phyloP scores from a whole-genome alignment of 2,113 vertebrate species.

The Heterotis niloticus region DNA sequence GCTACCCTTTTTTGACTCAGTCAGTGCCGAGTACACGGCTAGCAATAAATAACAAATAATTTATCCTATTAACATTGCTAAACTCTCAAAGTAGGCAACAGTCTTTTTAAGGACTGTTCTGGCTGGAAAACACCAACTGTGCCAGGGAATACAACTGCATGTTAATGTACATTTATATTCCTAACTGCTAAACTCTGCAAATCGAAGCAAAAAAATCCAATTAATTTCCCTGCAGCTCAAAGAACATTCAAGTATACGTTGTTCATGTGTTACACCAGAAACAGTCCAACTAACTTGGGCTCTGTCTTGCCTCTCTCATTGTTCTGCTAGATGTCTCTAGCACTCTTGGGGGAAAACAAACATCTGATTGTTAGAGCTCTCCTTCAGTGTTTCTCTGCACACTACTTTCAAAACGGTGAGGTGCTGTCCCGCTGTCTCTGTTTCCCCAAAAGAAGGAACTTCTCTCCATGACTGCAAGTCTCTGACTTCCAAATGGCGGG shows the following conservation, averaged over 20 bases:
- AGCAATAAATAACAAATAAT: too few relatives aligned
- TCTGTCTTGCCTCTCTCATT: conserved; percentile 46
- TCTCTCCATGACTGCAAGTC: neutral
- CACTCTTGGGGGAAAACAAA: conserved; percentile 45
- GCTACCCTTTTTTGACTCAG: too few relatives aligned
- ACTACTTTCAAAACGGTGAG: conserved; percentile 21
- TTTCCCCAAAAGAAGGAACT: neutral
- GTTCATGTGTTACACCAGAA: conserved; percentile 46
- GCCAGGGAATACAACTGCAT: neutral
- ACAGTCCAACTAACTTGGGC: conserved; percentile 59
- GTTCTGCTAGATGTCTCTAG: conserved; percentile 46
- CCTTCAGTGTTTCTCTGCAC: conserved; percentile 36
- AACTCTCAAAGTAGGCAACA: too few relatives aligned
- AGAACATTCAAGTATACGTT: conserved; percentile 60
- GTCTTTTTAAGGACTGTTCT: too few relatives aligned
- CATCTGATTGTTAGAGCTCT: conserved; percentile 48
- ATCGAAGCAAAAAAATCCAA: conserved; percentile 52
- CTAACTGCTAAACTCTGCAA: conserved; percentile 51
- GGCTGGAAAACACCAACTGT: neutral
- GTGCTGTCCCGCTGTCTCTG: neutral
- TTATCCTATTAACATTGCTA: too few relatives aligned
- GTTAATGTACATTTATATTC: conserved; percentile 43
- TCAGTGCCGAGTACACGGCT: too few relatives aligned
- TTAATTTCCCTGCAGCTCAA: conserved; percentile 60
- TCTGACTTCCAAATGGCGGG: neutral